Evolutionary conservation across 2,797 vertebrate species (phyloP).

Genomic region (Luscinia megarhynchos): DNA sequence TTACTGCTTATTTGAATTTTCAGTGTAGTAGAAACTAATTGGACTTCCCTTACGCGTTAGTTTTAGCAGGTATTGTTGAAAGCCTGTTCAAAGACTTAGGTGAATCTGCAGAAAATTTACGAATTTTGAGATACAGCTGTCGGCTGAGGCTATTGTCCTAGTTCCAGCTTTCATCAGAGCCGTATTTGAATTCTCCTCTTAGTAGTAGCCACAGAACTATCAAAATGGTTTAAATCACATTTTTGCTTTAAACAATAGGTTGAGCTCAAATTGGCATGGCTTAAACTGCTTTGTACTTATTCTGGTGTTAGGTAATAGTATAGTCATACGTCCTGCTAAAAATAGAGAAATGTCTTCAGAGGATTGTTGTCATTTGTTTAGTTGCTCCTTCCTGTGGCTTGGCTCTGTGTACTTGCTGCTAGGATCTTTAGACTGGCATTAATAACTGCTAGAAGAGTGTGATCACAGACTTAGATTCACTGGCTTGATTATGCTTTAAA

Average conservation of each 20-base stretch:
- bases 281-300: background rate
- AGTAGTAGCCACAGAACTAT: background rate
- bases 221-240: background rate
- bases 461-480: background rate
- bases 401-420: background rate
- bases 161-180: background rate
- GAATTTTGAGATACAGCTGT: background rate
- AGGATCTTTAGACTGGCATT: background rate
- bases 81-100: background rate
- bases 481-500: background rate
- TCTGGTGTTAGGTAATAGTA: background rate
- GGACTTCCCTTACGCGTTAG: background rate
- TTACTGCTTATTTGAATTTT: background rate
- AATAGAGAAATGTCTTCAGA: background rate
- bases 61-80: background rate
- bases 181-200: background rate
- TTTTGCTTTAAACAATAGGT: background rate
- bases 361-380: background rate
- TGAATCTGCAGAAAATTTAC: background rate
- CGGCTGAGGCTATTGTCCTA: background rate
- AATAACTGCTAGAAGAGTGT: background rate
- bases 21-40: background rate
- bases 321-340: background rate
- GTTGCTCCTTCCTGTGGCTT: background rate
- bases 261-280: background rate